phyloP scores from a whole-genome alignment of 2,113 vertebrate species.

The Rostratula benghalensis region DNA sequence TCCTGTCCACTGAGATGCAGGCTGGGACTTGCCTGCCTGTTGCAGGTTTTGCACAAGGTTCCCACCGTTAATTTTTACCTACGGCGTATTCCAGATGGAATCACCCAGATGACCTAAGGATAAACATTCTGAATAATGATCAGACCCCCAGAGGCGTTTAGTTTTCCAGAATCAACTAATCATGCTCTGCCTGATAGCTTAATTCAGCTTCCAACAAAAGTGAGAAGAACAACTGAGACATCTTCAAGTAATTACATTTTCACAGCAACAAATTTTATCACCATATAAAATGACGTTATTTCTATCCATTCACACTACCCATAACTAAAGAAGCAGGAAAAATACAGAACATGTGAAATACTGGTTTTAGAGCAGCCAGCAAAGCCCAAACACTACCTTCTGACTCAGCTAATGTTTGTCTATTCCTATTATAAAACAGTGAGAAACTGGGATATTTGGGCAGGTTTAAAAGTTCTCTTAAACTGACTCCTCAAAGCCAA shows the following conservation, averaged over 20 bases:
- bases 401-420: background rate
- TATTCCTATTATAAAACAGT: background rate
- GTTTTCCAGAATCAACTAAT: background rate
- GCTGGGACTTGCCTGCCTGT: background rate
- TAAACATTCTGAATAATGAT: background rate
- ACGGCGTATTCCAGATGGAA: background rate
- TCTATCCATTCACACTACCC: background rate
- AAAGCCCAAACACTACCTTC: background rate
- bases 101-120: background rate
- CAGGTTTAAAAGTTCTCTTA: background rate
- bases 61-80: background rate
- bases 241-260: constrained; percentile 39
- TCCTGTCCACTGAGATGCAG: background rate
- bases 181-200: background rate
- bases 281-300: background rate
- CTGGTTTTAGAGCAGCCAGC: background rate
- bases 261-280: constrained; percentile 17
- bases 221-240: constrained; percentile 1
- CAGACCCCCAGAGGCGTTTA: background rate
- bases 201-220: background rate
- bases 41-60: background rate
- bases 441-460: background rate
- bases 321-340: background rate
- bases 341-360: background rate
- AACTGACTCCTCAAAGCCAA: background rate